phyloP scores from a whole-genome alignment of 2,888 invertebrate species.

The Hypolimnas misippus region DNA sequence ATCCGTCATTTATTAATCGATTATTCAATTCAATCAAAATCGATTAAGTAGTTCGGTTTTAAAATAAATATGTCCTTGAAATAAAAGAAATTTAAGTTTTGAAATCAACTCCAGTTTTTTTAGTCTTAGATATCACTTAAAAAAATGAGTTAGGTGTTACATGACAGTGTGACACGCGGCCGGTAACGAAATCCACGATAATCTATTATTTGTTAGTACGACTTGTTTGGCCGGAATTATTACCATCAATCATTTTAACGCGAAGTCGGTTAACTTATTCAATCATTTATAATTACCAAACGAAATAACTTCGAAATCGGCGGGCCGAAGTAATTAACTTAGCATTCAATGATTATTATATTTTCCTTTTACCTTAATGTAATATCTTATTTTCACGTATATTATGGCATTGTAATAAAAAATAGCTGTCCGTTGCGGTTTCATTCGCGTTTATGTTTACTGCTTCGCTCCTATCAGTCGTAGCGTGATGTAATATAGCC shows the following conservation, averaged over 20 bases:
- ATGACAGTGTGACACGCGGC: conserved; percentile 29
- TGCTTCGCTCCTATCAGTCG: too few relatives aligned
- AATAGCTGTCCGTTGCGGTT: too few relatives aligned
- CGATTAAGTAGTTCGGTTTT: too few relatives aligned
- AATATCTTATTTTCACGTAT: background rate
- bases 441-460: too few relatives aligned
- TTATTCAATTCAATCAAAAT: too few relatives aligned
- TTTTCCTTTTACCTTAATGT: background rate
- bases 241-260: conserved; percentile 45
- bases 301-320: conserved; percentile 38
- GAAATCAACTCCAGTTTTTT: too few relatives aligned
- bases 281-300: conserved; percentile 44
- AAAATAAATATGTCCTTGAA: too few relatives aligned
- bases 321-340: conserved; percentile 33
- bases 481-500: too few relatives aligned
- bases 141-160: conserved; percentile 9
- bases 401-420: too few relatives aligned
- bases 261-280: conserved; percentile 42
- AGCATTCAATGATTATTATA: conserved; percentile 8
- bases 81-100: too few relatives aligned
- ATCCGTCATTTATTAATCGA: too few relatives aligned
- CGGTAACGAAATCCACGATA: conserved; percentile 30
- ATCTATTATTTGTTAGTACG: conserved; percentile 44
- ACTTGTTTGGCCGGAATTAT: conserved; percentile 40
- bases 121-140: too few relatives aligned